A percentile compares a stretch with the other conserved stretches of the same genome.
These are phyloP conservation scores for Pungitius pungitius DNA, from an alignment of 2,113 vertebrate species.

Conservation along the genomic window DNA sequence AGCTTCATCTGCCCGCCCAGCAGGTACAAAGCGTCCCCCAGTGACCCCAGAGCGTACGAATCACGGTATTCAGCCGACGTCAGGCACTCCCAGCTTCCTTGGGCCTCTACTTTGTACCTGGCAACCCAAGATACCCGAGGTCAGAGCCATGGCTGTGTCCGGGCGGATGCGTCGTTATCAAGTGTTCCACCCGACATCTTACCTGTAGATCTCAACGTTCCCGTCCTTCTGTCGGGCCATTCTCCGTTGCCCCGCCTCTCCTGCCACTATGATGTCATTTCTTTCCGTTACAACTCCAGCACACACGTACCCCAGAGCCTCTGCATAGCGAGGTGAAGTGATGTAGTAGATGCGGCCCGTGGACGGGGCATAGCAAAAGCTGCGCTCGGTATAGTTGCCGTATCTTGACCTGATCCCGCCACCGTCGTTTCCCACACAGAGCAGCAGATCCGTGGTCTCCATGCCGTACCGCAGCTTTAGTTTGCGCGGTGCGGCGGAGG, in stretches of 20 bases:
- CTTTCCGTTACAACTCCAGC: slow-evolving; percentile 90
- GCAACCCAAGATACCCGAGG: slow-evolving; percentile 28
- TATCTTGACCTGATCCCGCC: slow-evolving; percentile 90
- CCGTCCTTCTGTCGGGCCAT: slow-evolving; percentile 88
- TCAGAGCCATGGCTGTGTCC: slow-evolving; percentile 2
- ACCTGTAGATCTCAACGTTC: slow-evolving; percentile 93
- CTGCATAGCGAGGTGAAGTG: slow-evolving; percentile 91
- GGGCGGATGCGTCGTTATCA: not conserved
- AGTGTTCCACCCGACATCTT: slow-evolving; percentile 27
- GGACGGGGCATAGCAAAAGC: slow-evolving; percentile 90
- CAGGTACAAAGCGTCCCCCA: slow-evolving; percentile 87
- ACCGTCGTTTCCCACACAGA: slow-evolving; percentile 91
- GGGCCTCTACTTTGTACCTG: slow-evolving; percentile 90
- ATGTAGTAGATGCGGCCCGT: slow-evolving; percentile 90
- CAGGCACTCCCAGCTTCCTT: slow-evolving; percentile 90
- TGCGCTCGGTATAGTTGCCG: slow-evolving; percentile 88
- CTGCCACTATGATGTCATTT: slow-evolving; percentile 91
- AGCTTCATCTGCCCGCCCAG: slow-evolving; percentile 95
- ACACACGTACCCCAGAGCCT: slow-evolving; percentile 88
- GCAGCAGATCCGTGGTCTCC: slow-evolving; percentile 93
- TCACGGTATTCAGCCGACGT: slow-evolving; percentile 90
- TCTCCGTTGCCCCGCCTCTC: slow-evolving; percentile 86
- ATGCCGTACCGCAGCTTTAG: slow-evolving; percentile 92
- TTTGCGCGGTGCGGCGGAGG: slow-evolving; percentile 78
- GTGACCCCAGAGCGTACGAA: slow-evolving; percentile 87